These are phyloP conservation scores for Epinotia nisella DNA, from an alignment of 2,888 invertebrate genomes.

Conservation along the genomic window DNA sequence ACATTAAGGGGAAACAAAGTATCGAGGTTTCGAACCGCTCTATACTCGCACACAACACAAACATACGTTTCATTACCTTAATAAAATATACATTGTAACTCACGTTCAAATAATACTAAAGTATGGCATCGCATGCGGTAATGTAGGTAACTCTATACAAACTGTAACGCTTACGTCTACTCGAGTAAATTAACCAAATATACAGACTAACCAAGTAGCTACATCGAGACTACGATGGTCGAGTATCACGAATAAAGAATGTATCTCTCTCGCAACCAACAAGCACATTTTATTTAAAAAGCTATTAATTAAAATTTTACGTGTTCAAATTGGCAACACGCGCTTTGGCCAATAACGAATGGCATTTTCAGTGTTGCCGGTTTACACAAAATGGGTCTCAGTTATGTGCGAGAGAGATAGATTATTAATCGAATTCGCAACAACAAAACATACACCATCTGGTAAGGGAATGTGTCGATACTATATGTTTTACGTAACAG, in stretches of 20 bases:
- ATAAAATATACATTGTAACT: slow-evolving; percentile 28
- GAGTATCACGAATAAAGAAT: background rate
- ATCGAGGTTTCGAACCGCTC: background rate
- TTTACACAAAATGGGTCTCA: too few species aligned
- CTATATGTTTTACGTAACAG: slow-evolving; percentile 45
- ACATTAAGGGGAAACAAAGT: background rate
- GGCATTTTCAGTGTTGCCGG: background rate
- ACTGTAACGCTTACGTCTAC: slow-evolving; percentile 47
- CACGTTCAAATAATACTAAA: slow-evolving; percentile 60
- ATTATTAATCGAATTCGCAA: background rate
- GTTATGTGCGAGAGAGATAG: background rate
- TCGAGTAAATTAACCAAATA: slow-evolving; percentile 63
- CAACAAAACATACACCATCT: background rate
- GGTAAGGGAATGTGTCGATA: slow-evolving; percentile 69
- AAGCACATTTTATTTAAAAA: background rate
- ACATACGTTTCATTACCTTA: background rate
- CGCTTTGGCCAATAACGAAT: background rate
- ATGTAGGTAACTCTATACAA: slow-evolving; percentile 75
- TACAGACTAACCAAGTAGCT: slow-evolving; percentile 64
- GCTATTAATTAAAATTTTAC: too few species aligned
- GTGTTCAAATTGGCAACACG: background rate
- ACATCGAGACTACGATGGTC: slow-evolving; percentile 46
- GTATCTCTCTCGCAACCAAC: background rate
- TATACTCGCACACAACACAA: background rate
- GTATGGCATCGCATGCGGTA: slow-evolving; percentile 79